Conservation (phyloP, 2,797 vertebrate genomes). For the Geotrypetes seraphini region DNA sequence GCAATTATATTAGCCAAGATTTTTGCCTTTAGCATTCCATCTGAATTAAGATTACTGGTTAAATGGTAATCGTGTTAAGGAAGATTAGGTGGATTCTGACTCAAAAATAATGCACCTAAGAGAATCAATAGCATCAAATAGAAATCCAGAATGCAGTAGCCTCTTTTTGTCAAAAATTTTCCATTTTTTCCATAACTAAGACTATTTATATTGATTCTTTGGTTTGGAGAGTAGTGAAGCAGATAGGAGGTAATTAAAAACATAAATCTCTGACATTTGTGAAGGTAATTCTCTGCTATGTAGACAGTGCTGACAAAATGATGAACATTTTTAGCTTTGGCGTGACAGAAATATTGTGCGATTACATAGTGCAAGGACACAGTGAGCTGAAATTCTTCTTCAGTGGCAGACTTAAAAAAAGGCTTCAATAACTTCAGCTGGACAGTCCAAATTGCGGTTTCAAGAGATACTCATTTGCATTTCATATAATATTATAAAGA, state of each 20-base stretch:
- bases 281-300: constrained; percentile 53
- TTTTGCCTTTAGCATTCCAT: constrained; percentile 15
- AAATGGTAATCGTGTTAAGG: constrained; percentile 18
- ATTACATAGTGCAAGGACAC: constrained; percentile 34
- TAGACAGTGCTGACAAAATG: constrained; percentile 60
- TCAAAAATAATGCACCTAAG: constrained; percentile 9
- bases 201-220: constrained; percentile 51
- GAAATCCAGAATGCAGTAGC: constrained; percentile 34
- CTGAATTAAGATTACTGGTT: constrained; percentile 4
- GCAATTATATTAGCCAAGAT: constrained; percentile 1
- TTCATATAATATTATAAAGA: background rate
- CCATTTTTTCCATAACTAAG: constrained; percentile 50
- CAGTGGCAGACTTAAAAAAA: constrained; percentile 29
- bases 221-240: constrained; percentile 40
- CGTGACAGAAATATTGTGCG: constrained; percentile 47
- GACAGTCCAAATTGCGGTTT: constrained; percentile 16
- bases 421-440: constrained; percentile 26
- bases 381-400: constrained; percentile 27
- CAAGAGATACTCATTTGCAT: constrained; percentile 1
- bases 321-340: constrained; percentile 49
- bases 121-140: constrained; percentile 36
- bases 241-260: constrained; percentile 60
- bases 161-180: constrained; percentile 39
- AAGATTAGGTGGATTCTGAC: constrained; percentile 15
- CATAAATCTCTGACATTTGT: constrained; percentile 54